Percentiles rank a stretch among this genome's conserved stretches.
phyloP scores from a whole-genome alignment of 2,797 vertebrate species.

The Gephyroberyx darwinii region DNA sequence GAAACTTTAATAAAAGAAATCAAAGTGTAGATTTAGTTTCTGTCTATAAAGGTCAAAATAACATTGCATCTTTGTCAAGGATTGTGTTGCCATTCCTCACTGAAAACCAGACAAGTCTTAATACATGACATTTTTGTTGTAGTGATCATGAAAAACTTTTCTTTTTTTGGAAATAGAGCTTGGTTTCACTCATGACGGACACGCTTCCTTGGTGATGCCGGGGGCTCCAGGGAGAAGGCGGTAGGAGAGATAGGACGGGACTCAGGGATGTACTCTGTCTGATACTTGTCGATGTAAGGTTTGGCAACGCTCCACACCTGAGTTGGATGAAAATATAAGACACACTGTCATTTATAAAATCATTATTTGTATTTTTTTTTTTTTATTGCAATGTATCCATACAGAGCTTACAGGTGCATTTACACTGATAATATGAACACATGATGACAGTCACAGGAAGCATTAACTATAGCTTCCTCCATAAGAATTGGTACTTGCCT shows the following conservation, averaged over 20 bases:
- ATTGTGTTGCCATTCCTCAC: background rate
- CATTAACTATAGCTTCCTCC: no score
- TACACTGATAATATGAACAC: background rate
- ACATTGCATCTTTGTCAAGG: background rate
- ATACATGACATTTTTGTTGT: conserved; percentile 1
- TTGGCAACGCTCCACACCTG: conserved; percentile 94
- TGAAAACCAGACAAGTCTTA: conserved; percentile 9
- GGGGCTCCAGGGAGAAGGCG: conserved; percentile 89
- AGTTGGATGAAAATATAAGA: conserved; percentile 21
- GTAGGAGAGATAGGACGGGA: conserved; percentile 92
- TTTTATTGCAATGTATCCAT: background rate
- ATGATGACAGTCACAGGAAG: background rate
- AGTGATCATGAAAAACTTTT: background rate
- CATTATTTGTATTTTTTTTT: background rate
- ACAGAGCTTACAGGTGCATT: background rate
- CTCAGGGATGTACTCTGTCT: conserved; percentile 91
- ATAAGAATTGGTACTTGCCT: conserved; percentile 77
- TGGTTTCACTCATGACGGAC: conserved; percentile 79
- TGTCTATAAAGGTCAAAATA: background rate
- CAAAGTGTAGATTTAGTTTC: background rate
- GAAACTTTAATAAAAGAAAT: conserved; percentile 1
- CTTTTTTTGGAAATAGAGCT: background rate
- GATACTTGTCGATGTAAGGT: conserved; percentile 97
- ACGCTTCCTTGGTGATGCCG: conserved; percentile 80
- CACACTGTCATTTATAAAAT: background rate